Evolutionary conservation across 2,113 vertebrate genomes (phyloP).

Genomic region (Varanus salvator): DNA sequence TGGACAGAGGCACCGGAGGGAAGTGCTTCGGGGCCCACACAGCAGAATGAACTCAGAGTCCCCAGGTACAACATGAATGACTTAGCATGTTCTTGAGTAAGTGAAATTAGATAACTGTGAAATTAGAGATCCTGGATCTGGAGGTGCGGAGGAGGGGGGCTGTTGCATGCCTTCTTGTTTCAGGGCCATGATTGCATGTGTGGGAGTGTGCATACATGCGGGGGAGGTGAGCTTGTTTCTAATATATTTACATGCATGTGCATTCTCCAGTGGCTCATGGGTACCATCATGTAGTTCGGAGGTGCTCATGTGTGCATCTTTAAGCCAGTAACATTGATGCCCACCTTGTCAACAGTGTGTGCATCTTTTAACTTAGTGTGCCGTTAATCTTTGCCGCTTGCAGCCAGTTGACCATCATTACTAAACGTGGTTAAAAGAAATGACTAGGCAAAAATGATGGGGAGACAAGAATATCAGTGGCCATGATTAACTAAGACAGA

Average conservation of each 20-base stretch:
- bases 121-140: not conserved
- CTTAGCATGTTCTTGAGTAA: not conserved
- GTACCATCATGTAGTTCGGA: not conserved
- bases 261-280: not conserved
- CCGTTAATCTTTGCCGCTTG: slow-evolving; percentile 14
- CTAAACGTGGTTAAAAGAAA: slow-evolving; percentile 9
- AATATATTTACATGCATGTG: not conserved
- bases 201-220: not conserved
- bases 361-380: not conserved
- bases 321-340: not conserved
- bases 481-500: slow-evolving; percentile 15
- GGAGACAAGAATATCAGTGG: slow-evolving; percentile 5
- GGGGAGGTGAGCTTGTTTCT: not conserved
- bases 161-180: not conserved
- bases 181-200: not conserved
- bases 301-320: not conserved
- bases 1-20: no score
- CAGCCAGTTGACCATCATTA: not conserved
- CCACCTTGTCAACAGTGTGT: not conserved
- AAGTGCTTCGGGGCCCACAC: not conserved
- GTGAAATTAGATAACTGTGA: not conserved
- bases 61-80: not conserved
- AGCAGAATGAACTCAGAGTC: not conserved
- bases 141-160: not conserved
- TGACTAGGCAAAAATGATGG: slow-evolving; percentile 21